Evolutionary conservation across 2,888 invertebrate species (phyloP), one percentile per base, ranked within the genome.

Genomic region (Melolontha melolontha): DNA sequence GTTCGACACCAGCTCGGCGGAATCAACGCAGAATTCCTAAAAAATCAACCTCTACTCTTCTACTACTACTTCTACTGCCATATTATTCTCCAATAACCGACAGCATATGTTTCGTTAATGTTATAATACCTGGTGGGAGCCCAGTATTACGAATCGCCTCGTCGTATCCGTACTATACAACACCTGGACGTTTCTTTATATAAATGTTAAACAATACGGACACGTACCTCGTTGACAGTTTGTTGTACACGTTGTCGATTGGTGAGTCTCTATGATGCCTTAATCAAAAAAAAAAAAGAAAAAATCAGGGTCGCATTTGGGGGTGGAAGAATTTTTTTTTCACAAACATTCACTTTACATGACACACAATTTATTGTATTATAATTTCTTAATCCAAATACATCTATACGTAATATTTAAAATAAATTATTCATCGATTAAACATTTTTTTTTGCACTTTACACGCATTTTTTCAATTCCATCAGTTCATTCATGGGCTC

Each of bases 241-340:
- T 81, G 79, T 79, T 80, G 78, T 78, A 76, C 77, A 78, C 80
- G 75, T 78, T 81, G 76, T 80, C 80, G 72, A 76, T 75, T 75
- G 81, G 80, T 81, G 81, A 81, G 80, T 80, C 44, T 64, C 6
- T 34, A 34, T 34, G 59, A 22, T 27, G 50, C 29, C 55, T 50
- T 50, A 55, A 34, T 34, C 2, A 34, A 8, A 34, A 34, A 6
- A 8, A 34, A 34, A 34, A 8, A 34, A 34, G 10, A 8, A 34
- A 34, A 34, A 6, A 34, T 34, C 34, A 34, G 8, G 10, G 6
- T 34, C 34, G 10, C 34, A 34, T 17, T 52, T 17, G 27, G 49
- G 54, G 66, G 54, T 66, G 49, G 27, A 42, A 57, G 27, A 44
- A 57, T n/a, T 44, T 57, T 57, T 57, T 41, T 57, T n/a, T 27